These are phyloP conservation scores for Bos indicus DNA, from an alignment of 2,113 vertebrate species.

Conservation along the genomic window DNA sequence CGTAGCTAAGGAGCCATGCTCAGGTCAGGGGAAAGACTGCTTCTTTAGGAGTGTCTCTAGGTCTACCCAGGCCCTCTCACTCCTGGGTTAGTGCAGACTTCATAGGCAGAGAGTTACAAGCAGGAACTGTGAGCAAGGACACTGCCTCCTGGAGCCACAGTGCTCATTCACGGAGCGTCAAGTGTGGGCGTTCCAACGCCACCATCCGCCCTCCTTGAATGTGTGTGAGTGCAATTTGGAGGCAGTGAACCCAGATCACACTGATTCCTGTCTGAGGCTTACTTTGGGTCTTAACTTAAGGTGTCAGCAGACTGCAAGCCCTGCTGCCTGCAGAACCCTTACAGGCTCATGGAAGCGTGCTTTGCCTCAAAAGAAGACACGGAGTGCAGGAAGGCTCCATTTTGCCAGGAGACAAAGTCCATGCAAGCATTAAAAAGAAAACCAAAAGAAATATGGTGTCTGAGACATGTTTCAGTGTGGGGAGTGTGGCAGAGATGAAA, in stretches of 20 bases:
- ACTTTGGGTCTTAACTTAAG: neutral
- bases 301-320: neutral
- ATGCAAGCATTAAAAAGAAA: neutral
- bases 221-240: neutral
- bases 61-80: neutral
- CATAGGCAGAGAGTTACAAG: neutral
- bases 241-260: neutral
- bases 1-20: neutral
- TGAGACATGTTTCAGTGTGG: neutral
- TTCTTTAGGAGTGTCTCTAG: neutral
- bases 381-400: neutral
- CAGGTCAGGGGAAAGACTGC: neutral
- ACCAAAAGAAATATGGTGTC: neutral
- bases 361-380: neutral
- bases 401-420: neutral
- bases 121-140: neutral
- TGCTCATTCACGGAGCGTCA: neutral
- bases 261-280: neutral
- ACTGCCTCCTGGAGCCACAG: neutral
- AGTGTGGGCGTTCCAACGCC: neutral
- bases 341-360: neutral
- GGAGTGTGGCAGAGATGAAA: neutral
- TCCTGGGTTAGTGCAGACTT: neutral
- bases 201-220: neutral
- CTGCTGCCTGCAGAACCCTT: neutral